Conservation (phyloP, 2,888 invertebrate species). For the Ophioninae sp. region DNA sequence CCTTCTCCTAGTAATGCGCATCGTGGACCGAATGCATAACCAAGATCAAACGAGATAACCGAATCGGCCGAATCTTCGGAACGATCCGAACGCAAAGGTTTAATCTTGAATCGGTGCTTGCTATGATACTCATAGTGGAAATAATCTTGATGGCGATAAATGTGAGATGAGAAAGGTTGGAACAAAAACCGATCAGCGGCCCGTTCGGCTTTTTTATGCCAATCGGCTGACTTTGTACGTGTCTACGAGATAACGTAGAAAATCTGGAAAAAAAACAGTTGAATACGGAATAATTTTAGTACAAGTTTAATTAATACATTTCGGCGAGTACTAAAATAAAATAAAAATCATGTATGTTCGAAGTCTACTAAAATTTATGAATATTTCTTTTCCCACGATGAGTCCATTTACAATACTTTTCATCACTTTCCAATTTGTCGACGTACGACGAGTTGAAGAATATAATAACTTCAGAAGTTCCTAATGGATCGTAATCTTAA, state of each 20-base stretch:
- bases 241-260: too few species aligned
- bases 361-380: not conserved
- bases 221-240: too few species aligned
- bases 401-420: not conserved
- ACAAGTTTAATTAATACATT: too few species aligned
- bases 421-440: not conserved
- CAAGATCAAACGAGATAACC: constrained; percentile 14
- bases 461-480: not conserved
- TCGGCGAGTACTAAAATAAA: not conserved
- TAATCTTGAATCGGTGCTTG: not conserved
- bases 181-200: too few species aligned
- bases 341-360: not conserved
- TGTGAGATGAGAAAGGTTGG: not conserved
- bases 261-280: too few species aligned
- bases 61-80: not conserved
- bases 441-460: not conserved
- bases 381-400: not conserved
- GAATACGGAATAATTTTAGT: too few species aligned
- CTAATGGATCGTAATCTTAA: not conserved
- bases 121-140: not conserved
- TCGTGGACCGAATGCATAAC: constrained; percentile 21
- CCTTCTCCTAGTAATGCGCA: not conserved
- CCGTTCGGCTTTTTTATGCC: too few species aligned
- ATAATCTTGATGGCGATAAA: not conserved
- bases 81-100: not conserved